phyloP scores from a whole-genome alignment of 2,797 vertebrate species.

The Chaenodraco wilsoni region DNA sequence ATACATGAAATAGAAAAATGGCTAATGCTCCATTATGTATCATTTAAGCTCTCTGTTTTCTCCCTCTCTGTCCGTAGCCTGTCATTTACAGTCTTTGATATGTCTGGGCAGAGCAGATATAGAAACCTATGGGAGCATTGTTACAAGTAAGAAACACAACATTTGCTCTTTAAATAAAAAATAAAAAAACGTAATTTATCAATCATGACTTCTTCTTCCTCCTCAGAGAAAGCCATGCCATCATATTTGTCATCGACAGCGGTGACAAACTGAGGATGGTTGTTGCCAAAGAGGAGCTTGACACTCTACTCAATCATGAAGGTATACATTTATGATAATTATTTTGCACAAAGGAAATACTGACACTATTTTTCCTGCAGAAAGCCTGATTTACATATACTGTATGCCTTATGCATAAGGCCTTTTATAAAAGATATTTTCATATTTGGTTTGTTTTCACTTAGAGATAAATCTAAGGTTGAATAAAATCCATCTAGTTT shows the following conservation, averaged over 20 bases:
- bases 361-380: background rate
- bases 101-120: slow-evolving; percentile 98
- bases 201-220: background rate
- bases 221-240: slow-evolving; percentile 94
- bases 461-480: background rate
- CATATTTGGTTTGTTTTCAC: too few species aligned
- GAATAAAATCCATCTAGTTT: background rate
- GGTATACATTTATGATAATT: slow-evolving; percentile 74
- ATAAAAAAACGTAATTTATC: background rate
- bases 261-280: slow-evolving; percentile 97
- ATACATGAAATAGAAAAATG: background rate
- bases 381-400: background rate
- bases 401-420: background rate
- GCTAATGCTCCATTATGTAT: background rate
- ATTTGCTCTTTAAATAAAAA: background rate
- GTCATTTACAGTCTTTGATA: slow-evolving; percentile 98
- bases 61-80: slow-evolving; percentile 80
- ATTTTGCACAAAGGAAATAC: background rate
- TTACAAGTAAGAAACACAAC: slow-evolving; percentile 90
- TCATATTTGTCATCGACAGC: slow-evolving; percentile 99
- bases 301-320: slow-evolving; percentile 94
- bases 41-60: background rate
- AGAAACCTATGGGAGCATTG: slow-evolving; percentile 99
- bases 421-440: background rate
- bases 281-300: slow-evolving; percentile 97